Percentiles rank a stretch among this genome's conserved stretches.
phyloP scores from a whole-genome alignment of 2,888 invertebrate genomes.

The Drosophila borealis region DNA sequence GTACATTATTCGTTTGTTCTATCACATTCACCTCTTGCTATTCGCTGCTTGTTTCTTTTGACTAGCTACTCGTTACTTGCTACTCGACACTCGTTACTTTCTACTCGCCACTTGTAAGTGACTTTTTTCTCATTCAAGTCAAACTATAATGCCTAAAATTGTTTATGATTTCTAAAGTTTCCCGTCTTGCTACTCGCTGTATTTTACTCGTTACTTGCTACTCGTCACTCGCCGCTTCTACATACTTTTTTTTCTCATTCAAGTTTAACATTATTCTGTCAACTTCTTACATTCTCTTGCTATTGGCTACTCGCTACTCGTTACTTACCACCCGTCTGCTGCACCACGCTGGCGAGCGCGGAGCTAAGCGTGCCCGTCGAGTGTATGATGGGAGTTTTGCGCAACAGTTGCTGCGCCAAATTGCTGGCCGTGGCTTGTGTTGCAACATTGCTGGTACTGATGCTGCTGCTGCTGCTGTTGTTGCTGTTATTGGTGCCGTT shows the following conservation, averaged over 20 bases:
- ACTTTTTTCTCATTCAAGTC: no score
- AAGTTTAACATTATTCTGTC: neutral
- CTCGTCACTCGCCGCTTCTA: neutral
- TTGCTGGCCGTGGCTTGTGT: conserved; percentile 38
- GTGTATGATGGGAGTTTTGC: conserved; percentile 82
- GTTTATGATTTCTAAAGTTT: no score
- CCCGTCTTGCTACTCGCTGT: neutral
- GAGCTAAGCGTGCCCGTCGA: conserved; percentile 78
- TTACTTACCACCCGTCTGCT: conserved; percentile 78
- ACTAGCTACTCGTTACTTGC: neutral
- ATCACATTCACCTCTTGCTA: neutral
- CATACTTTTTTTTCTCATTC: neutral
- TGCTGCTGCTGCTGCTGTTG: conserved; percentile 17
- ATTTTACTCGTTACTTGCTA: neutral
- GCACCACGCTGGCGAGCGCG: conserved; percentile 78
- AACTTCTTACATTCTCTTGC: neutral
- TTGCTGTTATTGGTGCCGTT: conserved; percentile 31
- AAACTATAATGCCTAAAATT: no score
- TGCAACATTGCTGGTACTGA: conserved; percentile 27
- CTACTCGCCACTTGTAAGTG: neutral
- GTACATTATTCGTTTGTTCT: no score
- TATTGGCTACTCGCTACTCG: neutral
- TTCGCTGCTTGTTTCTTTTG: neutral
- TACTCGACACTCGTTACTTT: conserved; percentile 4
- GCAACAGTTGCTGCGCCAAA: conserved; percentile 78